phyloP scores from a whole-genome alignment of 2,113 vertebrate species.

The Takifugu flavidus region DNA sequence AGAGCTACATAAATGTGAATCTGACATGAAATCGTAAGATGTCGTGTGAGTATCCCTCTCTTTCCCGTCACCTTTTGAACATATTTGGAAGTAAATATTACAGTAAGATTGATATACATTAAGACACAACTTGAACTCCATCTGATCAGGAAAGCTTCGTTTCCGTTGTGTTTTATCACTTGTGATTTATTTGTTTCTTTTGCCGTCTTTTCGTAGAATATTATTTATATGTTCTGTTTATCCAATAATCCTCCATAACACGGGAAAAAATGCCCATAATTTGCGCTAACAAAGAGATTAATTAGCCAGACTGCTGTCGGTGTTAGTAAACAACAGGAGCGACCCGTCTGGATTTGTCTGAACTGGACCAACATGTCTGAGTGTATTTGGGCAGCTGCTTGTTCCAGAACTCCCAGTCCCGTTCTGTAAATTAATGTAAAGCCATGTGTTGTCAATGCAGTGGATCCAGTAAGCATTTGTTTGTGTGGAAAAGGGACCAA shows the following conservation, averaged over 20 bases:
- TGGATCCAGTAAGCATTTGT: slow-evolving; percentile 82
- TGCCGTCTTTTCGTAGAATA: slow-evolving; percentile 67
- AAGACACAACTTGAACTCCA: slow-evolving; percentile 50
- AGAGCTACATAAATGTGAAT: slow-evolving; percentile 76
- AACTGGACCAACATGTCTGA: slow-evolving; percentile 10
- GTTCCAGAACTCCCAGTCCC: slow-evolving; percentile 40
- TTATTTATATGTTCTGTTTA: slow-evolving; percentile 70
- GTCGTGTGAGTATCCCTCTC: slow-evolving; percentile 69
- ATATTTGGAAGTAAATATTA: slow-evolving; percentile 61
- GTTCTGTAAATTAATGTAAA: slow-evolving; percentile 64
- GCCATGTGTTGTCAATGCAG: slow-evolving; percentile 80
- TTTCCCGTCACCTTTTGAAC: slow-evolving; percentile 61
- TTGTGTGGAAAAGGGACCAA: slow-evolving; percentile 74
- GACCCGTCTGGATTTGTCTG: slow-evolving; percentile 15
- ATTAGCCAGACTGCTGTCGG: slow-evolving; percentile 12
- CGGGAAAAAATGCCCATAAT: background rate
- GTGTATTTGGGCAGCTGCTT: slow-evolving; percentile 68
- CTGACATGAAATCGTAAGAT: slow-evolving; percentile 73
- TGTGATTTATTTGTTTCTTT: slow-evolving; percentile 56
- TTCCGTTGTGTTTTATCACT: slow-evolving; percentile 63
- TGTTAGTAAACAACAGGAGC: slow-evolving; percentile 32
- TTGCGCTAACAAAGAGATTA: background rate
- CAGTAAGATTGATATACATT: slow-evolving; percentile 56
- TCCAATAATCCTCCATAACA: slow-evolving; percentile 20
- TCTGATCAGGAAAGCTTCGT: slow-evolving; percentile 53